These are phyloP conservation scores for Hafferia zeledoni DNA, from an alignment of 2,797 vertebrate species.

Conservation along the genomic window DNA sequence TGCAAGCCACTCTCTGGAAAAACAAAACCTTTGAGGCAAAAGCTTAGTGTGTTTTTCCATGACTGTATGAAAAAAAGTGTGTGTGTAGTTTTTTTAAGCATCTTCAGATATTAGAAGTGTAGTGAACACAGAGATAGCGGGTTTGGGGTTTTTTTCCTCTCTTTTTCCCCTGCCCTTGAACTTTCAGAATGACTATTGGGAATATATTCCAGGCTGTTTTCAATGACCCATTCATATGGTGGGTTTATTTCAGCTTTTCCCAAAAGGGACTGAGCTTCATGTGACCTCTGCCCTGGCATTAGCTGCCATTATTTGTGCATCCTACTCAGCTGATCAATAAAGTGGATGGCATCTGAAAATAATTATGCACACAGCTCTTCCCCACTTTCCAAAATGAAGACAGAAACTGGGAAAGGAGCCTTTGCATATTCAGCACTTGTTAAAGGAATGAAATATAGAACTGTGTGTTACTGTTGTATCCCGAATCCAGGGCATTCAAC, in stretches of 20 bases:
- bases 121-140: background rate
- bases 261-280: background rate
- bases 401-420: slow-evolving; percentile 60
- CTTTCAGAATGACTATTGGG: slow-evolving; percentile 16
- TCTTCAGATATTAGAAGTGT: slow-evolving; percentile 50
- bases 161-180: slow-evolving; percentile 35
- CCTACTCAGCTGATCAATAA: slow-evolving; percentile 5
- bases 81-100: slow-evolving; percentile 9
- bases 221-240: slow-evolving; percentile 7
- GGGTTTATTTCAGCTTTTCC: slow-evolving; percentile 35
- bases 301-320: slow-evolving; percentile 25
- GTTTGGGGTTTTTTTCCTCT: background rate
- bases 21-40: slow-evolving; percentile 30
- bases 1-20: slow-evolving; percentile 47
- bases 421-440: slow-evolving; percentile 61
- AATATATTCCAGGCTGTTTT: slow-evolving; percentile 45
- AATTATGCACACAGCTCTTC: background rate
- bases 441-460: slow-evolving; percentile 43
- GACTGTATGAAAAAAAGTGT: slow-evolving; percentile 3
- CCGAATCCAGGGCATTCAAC: background rate
- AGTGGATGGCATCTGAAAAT: slow-evolving; percentile 41
- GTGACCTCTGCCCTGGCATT: background rate
- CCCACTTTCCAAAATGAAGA: slow-evolving; percentile 5
- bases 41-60: slow-evolving; percentile 47
- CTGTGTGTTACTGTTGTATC: slow-evolving; percentile 5